Percentiles rank a stretch among this genome's conserved stretches.
phyloP scores from a whole-genome alignment of 2,888 invertebrate species.

The Coecobrya sp. region DNA sequence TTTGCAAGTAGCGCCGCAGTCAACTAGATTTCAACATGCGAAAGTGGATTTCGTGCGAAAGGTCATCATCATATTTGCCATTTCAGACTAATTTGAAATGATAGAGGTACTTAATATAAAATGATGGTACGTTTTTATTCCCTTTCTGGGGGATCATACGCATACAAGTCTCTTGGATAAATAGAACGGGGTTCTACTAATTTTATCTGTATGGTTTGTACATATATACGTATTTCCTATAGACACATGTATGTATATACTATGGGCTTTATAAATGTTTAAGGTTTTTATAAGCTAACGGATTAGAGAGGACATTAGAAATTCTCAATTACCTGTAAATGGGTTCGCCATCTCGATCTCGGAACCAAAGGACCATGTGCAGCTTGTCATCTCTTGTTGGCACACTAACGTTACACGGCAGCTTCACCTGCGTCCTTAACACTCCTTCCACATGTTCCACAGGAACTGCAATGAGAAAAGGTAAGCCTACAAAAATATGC shows the following conservation, averaged over 20 bases:
- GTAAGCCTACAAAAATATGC: slow-evolving; percentile 87
- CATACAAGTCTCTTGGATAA: too few species aligned
- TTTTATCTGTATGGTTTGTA: neutral
- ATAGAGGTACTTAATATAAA: slow-evolving; percentile 73
- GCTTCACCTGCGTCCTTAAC: slow-evolving; percentile 93
- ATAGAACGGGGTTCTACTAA: too few species aligned
- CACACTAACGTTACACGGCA: slow-evolving; percentile 96
- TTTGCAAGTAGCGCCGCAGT: neutral
- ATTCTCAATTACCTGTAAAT: slow-evolving; percentile 92
- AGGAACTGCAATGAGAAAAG: slow-evolving; percentile 91
- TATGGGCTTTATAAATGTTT: too few species aligned
- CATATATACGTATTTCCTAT: neutral
- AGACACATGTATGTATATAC: neutral
- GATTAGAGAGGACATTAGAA: slow-evolving; percentile 50
- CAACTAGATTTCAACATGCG: neutral
- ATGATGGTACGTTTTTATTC: slow-evolving; percentile 59
- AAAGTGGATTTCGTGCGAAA: slow-evolving; percentile 70
- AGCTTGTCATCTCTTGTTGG: slow-evolving; percentile 93
- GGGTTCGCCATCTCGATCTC: slow-evolving; percentile 94
- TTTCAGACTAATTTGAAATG: slow-evolving; percentile 73
- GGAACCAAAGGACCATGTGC: slow-evolving; percentile 96
- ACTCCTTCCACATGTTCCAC: slow-evolving; percentile 94
- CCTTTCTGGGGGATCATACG: neutral
- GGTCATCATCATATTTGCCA: slow-evolving; percentile 78
- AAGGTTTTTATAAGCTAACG: slow-evolving; percentile 12